phyloP scores from a whole-genome alignment of 1,140 invertebrate genomes.

The Myzus persicae region DNA sequence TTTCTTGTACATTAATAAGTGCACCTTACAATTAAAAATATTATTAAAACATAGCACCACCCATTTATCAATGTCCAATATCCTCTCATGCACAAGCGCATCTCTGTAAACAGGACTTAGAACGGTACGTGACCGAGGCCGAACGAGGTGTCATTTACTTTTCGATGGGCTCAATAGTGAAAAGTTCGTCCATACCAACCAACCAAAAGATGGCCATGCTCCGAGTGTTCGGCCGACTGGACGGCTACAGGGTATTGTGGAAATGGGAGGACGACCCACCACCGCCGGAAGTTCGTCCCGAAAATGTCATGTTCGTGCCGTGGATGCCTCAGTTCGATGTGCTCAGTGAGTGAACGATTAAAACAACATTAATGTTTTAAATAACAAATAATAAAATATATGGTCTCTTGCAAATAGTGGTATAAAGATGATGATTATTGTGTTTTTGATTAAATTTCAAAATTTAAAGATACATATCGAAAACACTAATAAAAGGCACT shows the following conservation, averaged over 20 bases:
- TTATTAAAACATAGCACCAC: background rate
- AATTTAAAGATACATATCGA: background rate
- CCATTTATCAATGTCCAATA: background rate
- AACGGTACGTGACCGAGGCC: constrained; percentile 28
- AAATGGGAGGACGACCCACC: constrained; percentile 68
- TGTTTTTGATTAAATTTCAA: background rate
- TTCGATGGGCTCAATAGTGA: constrained; percentile 64
- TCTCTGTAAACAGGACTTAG: constrained; percentile 43
- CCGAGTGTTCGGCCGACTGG: constrained; percentile 64
- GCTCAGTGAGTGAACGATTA: constrained; percentile 67
- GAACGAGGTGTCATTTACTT: constrained; percentile 64
- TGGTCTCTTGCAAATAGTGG: background rate
- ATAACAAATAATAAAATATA: background rate
- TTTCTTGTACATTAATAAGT: background rate
- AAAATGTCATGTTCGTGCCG: constrained; percentile 70
- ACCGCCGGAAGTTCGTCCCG: constrained; percentile 63
- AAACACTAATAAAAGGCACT: background rate
- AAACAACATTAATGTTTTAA: background rate
- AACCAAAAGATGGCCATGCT: constrained; percentile 61
- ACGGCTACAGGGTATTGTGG: constrained; percentile 67
- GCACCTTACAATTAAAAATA: background rate
- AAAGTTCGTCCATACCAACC: constrained; percentile 61
- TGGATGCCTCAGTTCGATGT: constrained; percentile 74
- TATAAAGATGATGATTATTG: background rate
- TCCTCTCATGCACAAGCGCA: background rate